A percentile compares a stretch with the other conserved stretches of the same genome.
phyloP scores from a whole-genome alignment of 2,888 invertebrate genomes.

The Euzophera pinguis region DNA sequence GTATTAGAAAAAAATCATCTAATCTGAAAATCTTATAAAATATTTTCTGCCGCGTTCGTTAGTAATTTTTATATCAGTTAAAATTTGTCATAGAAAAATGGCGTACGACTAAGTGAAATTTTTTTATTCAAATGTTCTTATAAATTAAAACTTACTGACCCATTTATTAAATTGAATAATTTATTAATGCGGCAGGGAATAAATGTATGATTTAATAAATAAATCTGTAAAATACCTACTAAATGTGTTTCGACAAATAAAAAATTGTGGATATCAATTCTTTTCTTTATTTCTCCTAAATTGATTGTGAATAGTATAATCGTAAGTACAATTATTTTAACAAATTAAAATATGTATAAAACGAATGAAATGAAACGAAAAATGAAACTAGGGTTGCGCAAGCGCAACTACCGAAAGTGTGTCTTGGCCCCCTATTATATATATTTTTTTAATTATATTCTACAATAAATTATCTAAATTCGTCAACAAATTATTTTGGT shows the following conservation, averaged over 20 bases:
- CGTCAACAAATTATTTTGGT: too few species aligned
- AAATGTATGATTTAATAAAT: slow-evolving; percentile 1
- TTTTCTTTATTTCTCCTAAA: not conserved
- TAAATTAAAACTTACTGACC: too few species aligned
- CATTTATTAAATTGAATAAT: not conserved
- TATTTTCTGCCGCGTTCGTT: not conserved
- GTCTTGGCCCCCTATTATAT: too few species aligned
- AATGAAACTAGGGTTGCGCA: too few species aligned
- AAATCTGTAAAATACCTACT: slow-evolving; percentile 21
- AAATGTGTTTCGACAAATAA: slow-evolving; percentile 25
- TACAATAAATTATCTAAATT: too few species aligned
- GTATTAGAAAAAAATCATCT: slow-evolving; percentile 6
- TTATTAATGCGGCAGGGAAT: slow-evolving; percentile 1
- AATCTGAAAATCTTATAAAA: not conserved
- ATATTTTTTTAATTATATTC: too few species aligned
- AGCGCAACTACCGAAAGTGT: too few species aligned
- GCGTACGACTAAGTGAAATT: not conserved
- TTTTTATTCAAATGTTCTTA: not conserved
- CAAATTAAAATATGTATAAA: too few species aligned
- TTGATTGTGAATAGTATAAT: too few species aligned
- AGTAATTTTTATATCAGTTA: not conserved
- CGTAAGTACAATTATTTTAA: too few species aligned
- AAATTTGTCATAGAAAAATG: not conserved
- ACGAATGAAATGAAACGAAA: too few species aligned
- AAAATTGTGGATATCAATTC: slow-evolving; percentile 20